These are phyloP conservation scores for Andricus curvator DNA, from an alignment of 2,888 invertebrate genomes.

Conservation along the genomic window DNA sequence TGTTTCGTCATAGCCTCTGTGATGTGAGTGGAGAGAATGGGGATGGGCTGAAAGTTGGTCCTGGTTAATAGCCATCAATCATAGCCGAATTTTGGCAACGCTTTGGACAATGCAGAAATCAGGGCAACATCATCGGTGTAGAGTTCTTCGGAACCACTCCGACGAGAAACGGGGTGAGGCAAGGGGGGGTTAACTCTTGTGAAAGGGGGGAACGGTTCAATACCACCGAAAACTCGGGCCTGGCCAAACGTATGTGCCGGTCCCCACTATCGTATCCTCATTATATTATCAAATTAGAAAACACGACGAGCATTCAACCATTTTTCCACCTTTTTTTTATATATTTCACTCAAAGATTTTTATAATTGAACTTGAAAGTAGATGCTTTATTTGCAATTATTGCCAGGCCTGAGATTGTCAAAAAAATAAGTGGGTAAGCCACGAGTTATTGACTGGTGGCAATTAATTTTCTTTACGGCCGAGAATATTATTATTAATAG, in stretches of 20 bases:
- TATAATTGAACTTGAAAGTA: too few relatives aligned
- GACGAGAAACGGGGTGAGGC: conserved; percentile 44
- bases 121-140: conserved; percentile 76
- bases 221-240: conserved; percentile 72
- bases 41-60: conserved; percentile 66
- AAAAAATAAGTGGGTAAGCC: too few relatives aligned
- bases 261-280: too few relatives aligned
- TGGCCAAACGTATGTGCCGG: conserved; percentile 29
- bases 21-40: not conserved
- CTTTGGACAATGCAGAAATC: conserved; percentile 76
- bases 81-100: conserved; percentile 77
- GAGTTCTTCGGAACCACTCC: conserved; percentile 74
- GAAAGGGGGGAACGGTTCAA: conserved; percentile 66
- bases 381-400: too few relatives aligned
- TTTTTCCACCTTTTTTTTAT: too few relatives aligned
- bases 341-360: too few relatives aligned
- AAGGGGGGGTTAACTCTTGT: conserved; percentile 20
- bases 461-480: too few relatives aligned
- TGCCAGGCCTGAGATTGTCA: too few relatives aligned
- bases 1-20: not conserved
- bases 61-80: conserved; percentile 77
- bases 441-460: too few relatives aligned
- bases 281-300: too few relatives aligned
- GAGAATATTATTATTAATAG: too few relatives aligned
- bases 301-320: too few relatives aligned